Conservation (phyloP, 2,113 vertebrate genomes). For the Phalacrocorax pelagicus region DNA sequence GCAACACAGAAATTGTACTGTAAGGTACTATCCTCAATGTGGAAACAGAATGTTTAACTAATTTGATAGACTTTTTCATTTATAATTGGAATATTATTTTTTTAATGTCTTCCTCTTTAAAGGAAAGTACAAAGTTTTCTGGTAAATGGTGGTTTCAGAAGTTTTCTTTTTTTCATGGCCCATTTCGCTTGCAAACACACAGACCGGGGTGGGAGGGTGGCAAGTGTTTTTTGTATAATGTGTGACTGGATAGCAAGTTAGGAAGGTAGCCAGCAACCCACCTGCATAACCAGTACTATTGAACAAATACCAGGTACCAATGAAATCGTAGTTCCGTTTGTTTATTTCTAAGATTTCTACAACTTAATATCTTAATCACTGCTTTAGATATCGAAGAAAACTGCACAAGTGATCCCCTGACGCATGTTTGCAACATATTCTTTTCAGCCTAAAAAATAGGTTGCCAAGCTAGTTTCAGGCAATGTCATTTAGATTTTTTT, state of each 20-base stretch:
- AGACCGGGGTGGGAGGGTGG: background rate
- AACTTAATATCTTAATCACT: background rate
- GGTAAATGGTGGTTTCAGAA: background rate
- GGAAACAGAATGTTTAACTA: background rate
- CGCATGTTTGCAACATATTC: fast-evolving
- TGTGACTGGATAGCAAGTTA: background rate
- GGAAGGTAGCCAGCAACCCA: background rate
- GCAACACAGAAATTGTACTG: background rate
- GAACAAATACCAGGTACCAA: background rate
- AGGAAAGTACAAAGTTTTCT: background rate
- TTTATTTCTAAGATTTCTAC: background rate
- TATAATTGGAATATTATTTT: background rate
- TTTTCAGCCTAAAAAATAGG: background rate
- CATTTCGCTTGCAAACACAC: background rate
- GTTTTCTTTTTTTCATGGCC: background rate
- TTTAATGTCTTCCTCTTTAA: background rate
- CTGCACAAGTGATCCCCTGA: background rate
- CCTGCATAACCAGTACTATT: background rate
- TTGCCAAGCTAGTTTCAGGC: background rate
- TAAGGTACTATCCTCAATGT: background rate
- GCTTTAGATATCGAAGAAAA: background rate
- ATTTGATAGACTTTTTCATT: background rate
- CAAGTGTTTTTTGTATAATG: background rate
- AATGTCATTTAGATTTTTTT: background rate
- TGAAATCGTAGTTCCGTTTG: background rate